Base-by-base conservation (phyloP, 2,888 invertebrate species). In the Athalia rosae region DNA sequence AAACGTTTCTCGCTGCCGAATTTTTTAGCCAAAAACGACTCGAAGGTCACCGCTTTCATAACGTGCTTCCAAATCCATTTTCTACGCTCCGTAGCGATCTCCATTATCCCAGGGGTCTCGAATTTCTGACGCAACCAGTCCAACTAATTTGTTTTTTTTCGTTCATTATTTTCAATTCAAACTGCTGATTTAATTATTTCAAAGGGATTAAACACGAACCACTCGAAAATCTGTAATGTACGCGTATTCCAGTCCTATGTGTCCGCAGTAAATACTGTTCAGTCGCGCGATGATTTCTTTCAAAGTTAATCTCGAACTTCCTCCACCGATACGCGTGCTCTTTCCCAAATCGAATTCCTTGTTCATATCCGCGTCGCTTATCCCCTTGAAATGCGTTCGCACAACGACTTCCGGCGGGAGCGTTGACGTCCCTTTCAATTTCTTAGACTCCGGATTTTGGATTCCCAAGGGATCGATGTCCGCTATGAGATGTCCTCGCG, bases 381-480 rank as follows among this genome's bases (percentile, higher is more conserved):
- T 82, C 0, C 85, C 85, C 11, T 84, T 83, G 50, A 88, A 79
- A 69, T 87, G 86, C 4, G 84, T 76, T 8, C 87, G 84, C 0
- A 87, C 84, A 0, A 88, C 87, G 0, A 88, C 80, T 13, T 81
- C 80, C 0, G 87, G 87, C 0, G 88, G 82, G 9, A 86, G 77
- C 58, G 83, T 83, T 0, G 85, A 56, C 0, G 87, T 85, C 1
- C 82, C 85, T 56, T 83, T 84, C 4, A 88, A 76, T 45, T 84
- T 85, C 0, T 79, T 56, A 0, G 87, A 86, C 4, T 87, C 86
- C 0, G 87, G 81, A 80, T 88, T 87, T 73, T 87, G 87, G 50
- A 97, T 93, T 82, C 93, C 93, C 81, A 97, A 91, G 4, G 97
- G 97, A 90, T 97, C 97, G 82, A 95, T 92, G 87, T 95, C 94